Percentiles rank a stretch among this genome's conserved stretches.
Evolutionary conservation across 1,140 invertebrate genomes (phyloP).

Genomic region (Delia radicum): DNA sequence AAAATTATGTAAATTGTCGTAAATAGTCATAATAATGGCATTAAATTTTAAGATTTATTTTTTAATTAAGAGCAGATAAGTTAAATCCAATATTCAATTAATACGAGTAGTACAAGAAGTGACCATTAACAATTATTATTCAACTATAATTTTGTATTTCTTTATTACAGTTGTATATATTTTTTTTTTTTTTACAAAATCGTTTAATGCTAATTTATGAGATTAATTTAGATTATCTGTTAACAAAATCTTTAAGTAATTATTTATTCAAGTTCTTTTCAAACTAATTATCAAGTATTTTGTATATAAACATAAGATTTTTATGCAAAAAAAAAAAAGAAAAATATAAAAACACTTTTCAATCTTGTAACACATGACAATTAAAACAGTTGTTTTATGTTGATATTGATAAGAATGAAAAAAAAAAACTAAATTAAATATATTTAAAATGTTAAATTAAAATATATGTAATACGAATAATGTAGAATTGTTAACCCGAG

Average conservation of each 20-base stretch:
- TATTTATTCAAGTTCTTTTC: background rate
- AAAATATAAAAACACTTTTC: background rate
- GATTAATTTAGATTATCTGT: constrained; percentile 7
- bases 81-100: background rate
- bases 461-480: no score
- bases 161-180: no score
- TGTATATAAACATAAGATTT: background rate
- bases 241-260: constrained; percentile 18
- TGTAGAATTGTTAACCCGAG: no score
- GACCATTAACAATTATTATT: background rate
- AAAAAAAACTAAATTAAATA: background rate
- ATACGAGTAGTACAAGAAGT: background rate
- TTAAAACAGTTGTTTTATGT: background rate
- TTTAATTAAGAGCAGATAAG: background rate
- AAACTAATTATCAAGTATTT: constrained; percentile 1
- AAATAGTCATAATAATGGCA: no score
- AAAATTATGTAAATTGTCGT: no score
- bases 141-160: background rate
- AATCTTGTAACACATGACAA: background rate
- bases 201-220: background rate
- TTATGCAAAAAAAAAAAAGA: background rate
- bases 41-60: background rate
- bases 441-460: no score
- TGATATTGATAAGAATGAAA: background rate
- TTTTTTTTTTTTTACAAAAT: background rate